A percentile compares a stretch with the other conserved stretches of the same genome.
These are phyloP conservation scores for Lerista edwardsae DNA, from an alignment of 2,797 vertebrate species.

Conservation along the genomic window DNA sequence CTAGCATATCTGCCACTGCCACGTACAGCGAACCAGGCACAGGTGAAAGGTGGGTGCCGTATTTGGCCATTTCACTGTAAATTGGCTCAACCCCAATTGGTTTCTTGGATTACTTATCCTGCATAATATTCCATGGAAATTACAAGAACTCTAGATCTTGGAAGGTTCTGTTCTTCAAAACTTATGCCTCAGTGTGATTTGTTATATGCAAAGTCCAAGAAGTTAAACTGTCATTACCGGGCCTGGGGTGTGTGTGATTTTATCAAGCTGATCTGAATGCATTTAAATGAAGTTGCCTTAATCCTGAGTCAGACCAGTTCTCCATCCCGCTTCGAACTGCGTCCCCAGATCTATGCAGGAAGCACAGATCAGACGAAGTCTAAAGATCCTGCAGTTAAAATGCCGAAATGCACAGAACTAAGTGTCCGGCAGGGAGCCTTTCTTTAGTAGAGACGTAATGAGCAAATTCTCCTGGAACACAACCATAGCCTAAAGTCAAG, in stretches of 20 bases:
- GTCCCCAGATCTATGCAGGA: not conserved
- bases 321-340: not conserved
- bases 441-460: not conserved
- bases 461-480: not conserved
- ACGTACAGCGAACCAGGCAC: not conserved
- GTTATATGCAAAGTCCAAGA: not conserved
- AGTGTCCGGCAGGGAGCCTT: slow-evolving; percentile 19
- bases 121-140: not conserved
- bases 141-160: not conserved
- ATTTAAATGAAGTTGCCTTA: no score
- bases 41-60: accelerated
- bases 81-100: not conserved
- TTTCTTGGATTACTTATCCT: not conserved
- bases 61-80: not conserved
- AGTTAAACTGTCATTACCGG: no score
- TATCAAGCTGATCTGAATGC: no score
- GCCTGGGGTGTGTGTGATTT: no score
- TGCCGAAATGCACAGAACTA: not conserved
- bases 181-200: not conserved
- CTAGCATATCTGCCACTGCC: not conserved
- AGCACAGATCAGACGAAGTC: slow-evolving; percentile 14
- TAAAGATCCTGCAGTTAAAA: not conserved
- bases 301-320: not conserved
- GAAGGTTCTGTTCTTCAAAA: not conserved
- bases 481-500: not conserved